These are phyloP conservation scores for Clarias platycephalus DNA, from an alignment of 2,797 vertebrate genomes.

Conservation along the genomic window DNA sequence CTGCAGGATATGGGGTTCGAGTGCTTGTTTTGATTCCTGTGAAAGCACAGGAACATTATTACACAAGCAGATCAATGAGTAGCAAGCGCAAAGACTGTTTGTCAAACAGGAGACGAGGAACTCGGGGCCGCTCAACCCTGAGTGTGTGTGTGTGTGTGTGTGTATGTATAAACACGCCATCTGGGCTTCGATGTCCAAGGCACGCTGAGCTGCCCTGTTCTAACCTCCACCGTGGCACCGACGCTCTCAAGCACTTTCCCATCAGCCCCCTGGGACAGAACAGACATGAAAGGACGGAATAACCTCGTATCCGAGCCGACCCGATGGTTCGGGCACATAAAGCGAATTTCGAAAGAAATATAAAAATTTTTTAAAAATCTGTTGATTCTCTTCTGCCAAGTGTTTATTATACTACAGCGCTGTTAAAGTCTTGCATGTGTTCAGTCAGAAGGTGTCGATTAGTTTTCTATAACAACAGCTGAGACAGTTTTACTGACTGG, in stretches of 20 bases:
- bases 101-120: slow-evolving; percentile 30
- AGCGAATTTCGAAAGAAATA: neutral
- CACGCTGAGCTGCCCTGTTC: slow-evolving; percentile 28
- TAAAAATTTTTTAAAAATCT: too few species aligned
- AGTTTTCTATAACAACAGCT: neutral
- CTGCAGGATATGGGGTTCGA: neutral
- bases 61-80: slow-evolving; percentile 11
- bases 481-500: neutral
- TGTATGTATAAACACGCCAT: slow-evolving; percentile 40
- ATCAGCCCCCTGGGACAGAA: slow-evolving; percentile 16
- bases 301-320: neutral
- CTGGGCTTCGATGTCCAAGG: slow-evolving; percentile 20
- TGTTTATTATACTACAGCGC: neutral
- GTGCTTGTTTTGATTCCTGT: slow-evolving; percentile 21
- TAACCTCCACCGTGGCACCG: slow-evolving; percentile 33
- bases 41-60: slow-evolving; percentile 28
- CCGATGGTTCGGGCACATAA: neutral
- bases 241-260: slow-evolving; percentile 9
- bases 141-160: slow-evolving; percentile 13
- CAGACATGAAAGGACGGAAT: slow-evolving; percentile 14
- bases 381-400: neutral
- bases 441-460: neutral
- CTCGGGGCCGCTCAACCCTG: slow-evolving; percentile 12
- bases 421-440: neutral
- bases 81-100: slow-evolving; percentile 1